These are phyloP conservation scores for Drosophila mayri DNA, from an alignment of 1,140 invertebrate species.

Conservation along the genomic window DNA sequence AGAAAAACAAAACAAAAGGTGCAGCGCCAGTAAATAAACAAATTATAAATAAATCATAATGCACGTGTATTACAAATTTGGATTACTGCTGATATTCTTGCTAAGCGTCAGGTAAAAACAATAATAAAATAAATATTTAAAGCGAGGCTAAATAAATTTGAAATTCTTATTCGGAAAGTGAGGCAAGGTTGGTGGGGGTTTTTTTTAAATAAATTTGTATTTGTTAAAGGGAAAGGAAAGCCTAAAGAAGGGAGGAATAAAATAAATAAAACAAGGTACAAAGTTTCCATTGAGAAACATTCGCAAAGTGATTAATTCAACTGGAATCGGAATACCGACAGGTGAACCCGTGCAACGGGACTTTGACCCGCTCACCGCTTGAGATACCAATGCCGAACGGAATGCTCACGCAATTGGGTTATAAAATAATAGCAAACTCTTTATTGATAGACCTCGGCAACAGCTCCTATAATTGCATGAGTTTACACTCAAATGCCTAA, in stretches of 20 bases:
- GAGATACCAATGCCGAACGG: slow-evolving; percentile 50
- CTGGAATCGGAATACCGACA: slow-evolving; percentile 36
- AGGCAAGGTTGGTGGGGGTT: background rate
- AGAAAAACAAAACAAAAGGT: slow-evolving; percentile 32
- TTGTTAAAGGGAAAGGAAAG: slow-evolving; percentile 9
- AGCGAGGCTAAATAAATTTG: slow-evolving; percentile 6
- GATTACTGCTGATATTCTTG: slow-evolving; percentile 81
- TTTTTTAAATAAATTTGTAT: slow-evolving; percentile 28
- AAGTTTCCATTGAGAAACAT: slow-evolving; percentile 54
- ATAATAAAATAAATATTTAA: slow-evolving; percentile 13
- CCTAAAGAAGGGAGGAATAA: slow-evolving; percentile 19
- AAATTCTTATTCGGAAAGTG: slow-evolving; percentile 19
- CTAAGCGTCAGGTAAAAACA: slow-evolving; percentile 79
- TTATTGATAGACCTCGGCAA: slow-evolving; percentile 59
- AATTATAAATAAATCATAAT: slow-evolving; percentile 47
- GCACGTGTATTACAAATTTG: slow-evolving; percentile 82
- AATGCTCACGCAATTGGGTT: slow-evolving; percentile 44
- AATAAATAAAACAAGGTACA: slow-evolving; percentile 47
- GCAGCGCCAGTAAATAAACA: slow-evolving; percentile 9
- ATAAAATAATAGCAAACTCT: slow-evolving; percentile 38
- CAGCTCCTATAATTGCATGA: slow-evolving; percentile 35
- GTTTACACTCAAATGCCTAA: slow-evolving; percentile 32
- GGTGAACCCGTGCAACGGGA: slow-evolving; percentile 50
- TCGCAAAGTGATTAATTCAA: slow-evolving; percentile 51
- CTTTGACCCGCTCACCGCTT: slow-evolving; percentile 43